Conservation (phyloP, 2,797 vertebrate genomes). For the Cuniculus paca region DNA sequence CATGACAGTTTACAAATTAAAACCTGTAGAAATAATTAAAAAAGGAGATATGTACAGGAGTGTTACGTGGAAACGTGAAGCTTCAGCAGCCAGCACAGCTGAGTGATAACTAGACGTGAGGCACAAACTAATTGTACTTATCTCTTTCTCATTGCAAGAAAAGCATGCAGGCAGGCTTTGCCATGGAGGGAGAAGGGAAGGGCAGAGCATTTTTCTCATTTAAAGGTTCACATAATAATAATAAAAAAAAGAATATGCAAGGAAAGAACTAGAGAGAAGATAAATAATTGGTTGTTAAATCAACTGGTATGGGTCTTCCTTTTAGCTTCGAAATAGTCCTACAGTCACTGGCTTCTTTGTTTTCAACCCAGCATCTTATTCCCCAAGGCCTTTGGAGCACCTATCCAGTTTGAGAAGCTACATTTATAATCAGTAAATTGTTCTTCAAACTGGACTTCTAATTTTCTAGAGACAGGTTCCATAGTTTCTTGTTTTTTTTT, state of each 20-base stretch:
- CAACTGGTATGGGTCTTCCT: not conserved
- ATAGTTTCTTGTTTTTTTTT: not conserved
- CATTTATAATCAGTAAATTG: not conserved
- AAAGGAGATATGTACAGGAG: conserved; percentile 80
- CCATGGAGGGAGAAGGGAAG: not conserved
- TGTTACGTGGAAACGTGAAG: conserved; percentile 60
- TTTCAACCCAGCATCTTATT: not conserved
- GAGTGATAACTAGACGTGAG: conserved; percentile 79
- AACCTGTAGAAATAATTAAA: conserved; percentile 86
- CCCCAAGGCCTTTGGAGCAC: not conserved
- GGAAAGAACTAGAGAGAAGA: not conserved
- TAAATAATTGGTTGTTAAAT: not conserved
- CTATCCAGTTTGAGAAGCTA: not conserved
- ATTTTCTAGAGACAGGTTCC: not conserved
- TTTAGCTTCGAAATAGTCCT: not conserved
- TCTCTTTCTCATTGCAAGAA: not conserved
- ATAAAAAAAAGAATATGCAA: not conserved
- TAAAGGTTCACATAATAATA: not conserved
- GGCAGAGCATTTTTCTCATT: not conserved
- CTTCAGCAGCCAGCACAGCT: conserved; percentile 70
- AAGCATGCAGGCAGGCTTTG: not conserved
- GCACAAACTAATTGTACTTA: conserved; percentile 78
- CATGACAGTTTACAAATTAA: conserved; percentile 88
- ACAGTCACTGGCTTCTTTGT: not conserved
- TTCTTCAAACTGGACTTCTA: not conserved